Conservation (phyloP, 2,888 invertebrate genomes). For the Hartigia nigra region DNA sequence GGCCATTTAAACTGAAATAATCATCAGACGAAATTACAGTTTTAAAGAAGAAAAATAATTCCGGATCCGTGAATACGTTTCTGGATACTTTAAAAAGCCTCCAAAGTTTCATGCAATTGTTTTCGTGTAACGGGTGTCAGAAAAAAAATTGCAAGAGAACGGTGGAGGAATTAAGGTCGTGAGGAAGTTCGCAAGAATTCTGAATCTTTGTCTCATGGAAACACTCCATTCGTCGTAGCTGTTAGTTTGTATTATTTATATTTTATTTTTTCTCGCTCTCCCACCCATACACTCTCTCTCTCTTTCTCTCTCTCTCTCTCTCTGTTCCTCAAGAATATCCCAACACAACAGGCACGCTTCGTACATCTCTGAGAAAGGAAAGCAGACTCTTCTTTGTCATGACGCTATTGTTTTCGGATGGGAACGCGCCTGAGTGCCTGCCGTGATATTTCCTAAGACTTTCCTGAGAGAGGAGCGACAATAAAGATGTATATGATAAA, state of each 20-base stretch:
- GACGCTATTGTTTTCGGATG: slow-evolving; percentile 44
- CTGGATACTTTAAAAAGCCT: background rate
- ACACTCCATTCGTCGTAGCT: background rate
- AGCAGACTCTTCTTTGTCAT: slow-evolving; percentile 41
- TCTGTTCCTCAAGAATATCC: slow-evolving; percentile 11
- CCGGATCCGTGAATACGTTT: background rate
- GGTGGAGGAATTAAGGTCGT: slow-evolving; percentile 39
- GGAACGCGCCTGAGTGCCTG: slow-evolving; percentile 30
- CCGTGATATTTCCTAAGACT: slow-evolving; percentile 31
- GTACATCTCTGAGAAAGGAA: slow-evolving; percentile 47
- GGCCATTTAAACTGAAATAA: slow-evolving; percentile 10
- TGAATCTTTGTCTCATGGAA: background rate
- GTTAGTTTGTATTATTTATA: background rate
- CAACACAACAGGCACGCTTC: background rate
- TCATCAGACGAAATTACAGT: too few species aligned
- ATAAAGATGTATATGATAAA: slow-evolving; percentile 6
- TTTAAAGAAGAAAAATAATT: background rate
- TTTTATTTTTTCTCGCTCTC: background rate
- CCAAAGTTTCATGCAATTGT: background rate
- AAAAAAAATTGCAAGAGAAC: slow-evolving; percentile 43
- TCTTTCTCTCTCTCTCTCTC: background rate
- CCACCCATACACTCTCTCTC: background rate
- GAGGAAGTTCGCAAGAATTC: background rate
- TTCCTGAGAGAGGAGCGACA: background rate
- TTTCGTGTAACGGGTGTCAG: background rate